Evolutionary conservation across 2,113 vertebrate species (phyloP).

Genomic region (Trematocara macrostoma): DNA sequence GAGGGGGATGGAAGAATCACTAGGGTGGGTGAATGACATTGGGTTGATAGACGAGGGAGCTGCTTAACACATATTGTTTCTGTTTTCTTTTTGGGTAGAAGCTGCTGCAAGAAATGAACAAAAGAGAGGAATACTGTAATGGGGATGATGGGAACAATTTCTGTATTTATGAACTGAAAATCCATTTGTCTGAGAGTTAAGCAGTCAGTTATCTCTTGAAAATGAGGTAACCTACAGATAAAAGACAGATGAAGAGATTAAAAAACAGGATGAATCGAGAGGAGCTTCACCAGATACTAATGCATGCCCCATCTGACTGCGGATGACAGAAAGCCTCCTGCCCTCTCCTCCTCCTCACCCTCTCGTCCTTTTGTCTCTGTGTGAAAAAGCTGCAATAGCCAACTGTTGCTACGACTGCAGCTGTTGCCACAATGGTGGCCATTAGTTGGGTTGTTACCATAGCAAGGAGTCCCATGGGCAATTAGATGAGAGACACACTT

Average conservation of each 20-base stretch:
- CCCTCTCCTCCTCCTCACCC: slow-evolving; percentile 6
- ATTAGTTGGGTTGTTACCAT: slow-evolving; percentile 42
- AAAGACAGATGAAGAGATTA: not conserved
- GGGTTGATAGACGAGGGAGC: not conserved
- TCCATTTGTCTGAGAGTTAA: slow-evolving; percentile 18
- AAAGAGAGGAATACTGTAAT: not conserved
- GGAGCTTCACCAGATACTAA: not conserved
- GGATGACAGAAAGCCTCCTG: slow-evolving; percentile 5
- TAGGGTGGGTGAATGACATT: not conserved
- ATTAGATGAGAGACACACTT: not conserved
- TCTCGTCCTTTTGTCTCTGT: slow-evolving; percentile 11
- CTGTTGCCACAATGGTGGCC: slow-evolving; percentile 39
- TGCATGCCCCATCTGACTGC: slow-evolving; percentile 1
- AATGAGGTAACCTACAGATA: not conserved
- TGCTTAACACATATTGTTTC: not conserved
- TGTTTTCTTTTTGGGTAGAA: not conserved
- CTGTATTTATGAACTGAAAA: slow-evolving; percentile 24
- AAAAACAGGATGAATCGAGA: not conserved
- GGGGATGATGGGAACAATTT: not conserved
- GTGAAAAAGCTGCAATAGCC: slow-evolving; percentile 8
- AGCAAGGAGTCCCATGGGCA: slow-evolving; percentile 10
- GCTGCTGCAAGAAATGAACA: not conserved
- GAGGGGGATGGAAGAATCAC: not conserved
- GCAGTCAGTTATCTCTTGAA: slow-evolving; percentile 18
- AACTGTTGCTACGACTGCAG: slow-evolving; percentile 55